Evolutionary conservation across 2,888 invertebrate genomes (phyloP).

Genomic region (Therioaphis trifolii): DNA sequence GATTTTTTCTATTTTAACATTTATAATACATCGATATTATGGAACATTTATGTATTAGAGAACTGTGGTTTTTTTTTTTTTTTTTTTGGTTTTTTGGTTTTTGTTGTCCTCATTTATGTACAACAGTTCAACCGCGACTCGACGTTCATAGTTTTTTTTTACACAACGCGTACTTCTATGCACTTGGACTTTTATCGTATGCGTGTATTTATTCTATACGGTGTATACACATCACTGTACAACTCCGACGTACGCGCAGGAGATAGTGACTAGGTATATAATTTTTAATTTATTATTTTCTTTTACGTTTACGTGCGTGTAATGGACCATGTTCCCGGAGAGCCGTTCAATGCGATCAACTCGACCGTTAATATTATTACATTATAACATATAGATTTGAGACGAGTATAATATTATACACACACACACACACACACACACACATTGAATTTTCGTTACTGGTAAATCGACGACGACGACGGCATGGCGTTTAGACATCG

Average conservation of each 20-base stretch:
- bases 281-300: background rate
- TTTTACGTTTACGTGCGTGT: background rate
- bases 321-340: background rate
- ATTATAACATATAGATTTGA: background rate
- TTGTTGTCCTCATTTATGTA: no score
- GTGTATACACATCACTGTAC: background rate
- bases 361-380: background rate
- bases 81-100: no score
- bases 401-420: no score
- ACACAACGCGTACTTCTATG: background rate
- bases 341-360: background rate
- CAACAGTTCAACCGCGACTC: background rate
- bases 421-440: no score
- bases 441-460: background rate
- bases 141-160: background rate
- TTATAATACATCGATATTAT: no score
- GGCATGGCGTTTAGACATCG: background rate
- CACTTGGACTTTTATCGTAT: background rate
- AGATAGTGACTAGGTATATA: background rate
- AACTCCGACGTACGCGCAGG: background rate
- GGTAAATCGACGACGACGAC: no score
- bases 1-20: no score
- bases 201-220: background rate
- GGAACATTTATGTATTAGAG: no score
- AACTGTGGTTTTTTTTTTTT: no score